phyloP scores from a whole-genome alignment of 2,797 vertebrate species.

The Argya squamiceps region DNA sequence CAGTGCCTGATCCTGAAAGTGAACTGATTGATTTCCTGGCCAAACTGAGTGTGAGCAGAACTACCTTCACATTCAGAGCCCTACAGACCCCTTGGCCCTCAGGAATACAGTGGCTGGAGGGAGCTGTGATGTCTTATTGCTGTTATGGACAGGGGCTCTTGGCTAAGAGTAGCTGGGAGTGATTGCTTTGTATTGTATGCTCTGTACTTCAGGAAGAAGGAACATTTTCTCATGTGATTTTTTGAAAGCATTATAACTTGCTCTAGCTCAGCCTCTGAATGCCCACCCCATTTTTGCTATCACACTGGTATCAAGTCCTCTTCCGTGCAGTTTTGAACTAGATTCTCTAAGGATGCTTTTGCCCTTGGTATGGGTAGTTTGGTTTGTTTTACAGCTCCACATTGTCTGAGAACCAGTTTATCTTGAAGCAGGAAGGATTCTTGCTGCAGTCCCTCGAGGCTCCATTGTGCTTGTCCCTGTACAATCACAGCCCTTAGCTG shows the following conservation, averaged over 20 bases:
- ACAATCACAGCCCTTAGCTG: not conserved
- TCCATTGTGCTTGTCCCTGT: not conserved
- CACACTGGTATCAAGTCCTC: not conserved
- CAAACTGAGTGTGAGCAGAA: not conserved
- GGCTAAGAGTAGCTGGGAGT: not conserved
- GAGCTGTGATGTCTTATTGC: not conserved
- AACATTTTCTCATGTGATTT: not conserved
- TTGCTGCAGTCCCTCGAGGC: not conserved
- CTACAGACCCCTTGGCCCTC: not conserved
- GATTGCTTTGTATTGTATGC: not conserved
- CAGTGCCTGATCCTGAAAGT: not conserved
- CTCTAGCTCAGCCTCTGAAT: not conserved
- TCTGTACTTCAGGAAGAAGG: not conserved
- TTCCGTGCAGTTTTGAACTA: not conserved
- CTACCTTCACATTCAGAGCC: not conserved
- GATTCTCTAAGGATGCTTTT: not conserved
- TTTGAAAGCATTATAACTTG: not conserved
- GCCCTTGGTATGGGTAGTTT: not conserved
- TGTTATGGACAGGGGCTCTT: not conserved
- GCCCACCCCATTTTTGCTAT: not conserved
- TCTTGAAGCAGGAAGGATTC: not conserved
- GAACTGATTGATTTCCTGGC: not conserved
- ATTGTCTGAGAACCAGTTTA: not conserved
- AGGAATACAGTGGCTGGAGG: not conserved
- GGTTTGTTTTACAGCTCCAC: not conserved